Evolutionary conservation across 2,797 vertebrate genomes (phyloP), one percentile per base, ranked within the genome.

Genomic region (Columba guinea): DNA sequence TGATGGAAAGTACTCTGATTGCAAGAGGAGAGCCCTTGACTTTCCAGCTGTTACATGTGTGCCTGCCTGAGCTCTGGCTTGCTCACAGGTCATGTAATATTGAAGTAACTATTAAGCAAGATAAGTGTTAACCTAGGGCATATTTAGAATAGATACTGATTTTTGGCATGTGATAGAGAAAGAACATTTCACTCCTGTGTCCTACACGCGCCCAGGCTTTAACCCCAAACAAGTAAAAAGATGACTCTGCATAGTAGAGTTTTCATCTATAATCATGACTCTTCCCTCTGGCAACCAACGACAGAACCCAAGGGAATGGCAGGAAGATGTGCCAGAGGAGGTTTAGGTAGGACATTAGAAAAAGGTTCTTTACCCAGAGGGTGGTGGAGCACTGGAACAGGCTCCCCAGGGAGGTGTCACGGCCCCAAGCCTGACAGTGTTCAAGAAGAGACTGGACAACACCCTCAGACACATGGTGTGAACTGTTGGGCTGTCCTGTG

Each of bases 1-100:
- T 59, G 53, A n/a, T 83, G 81, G 84, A 53, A 84, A 73, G 52
- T 51, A 9, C 70, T 87, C 44, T 39, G 28, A 44, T 24, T 86
- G 81, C 39, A 53, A 48, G 71, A 46, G 4, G 48, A 82, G 84
- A 95, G 37, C 60, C 35, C 27, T 88, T 90, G 80, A 56, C 60
- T 74, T 89, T 26, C 34, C 24, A 80, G 44, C 16, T 74, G 23
- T 46, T 85, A 46, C 12, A 4, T 59, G 44, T 71, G 6, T 73
- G 28, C 52, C 13, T 83, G 49, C 28, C 21, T 53, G 52, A 82
- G 23, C 64, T 87, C 53, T 85, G 79, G 41, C 22, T 87, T 87
- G 20, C 30, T 71, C 48, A 39, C 17, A 44, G 22, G 24, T 78
- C 28, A 58, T 77, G 67, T 89, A 85, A 34, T 82, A n/a, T 22